Evolutionary conservation across 2,888 invertebrate genomes (phyloP).

Genomic region (Agrochola lychnidis): DNA sequence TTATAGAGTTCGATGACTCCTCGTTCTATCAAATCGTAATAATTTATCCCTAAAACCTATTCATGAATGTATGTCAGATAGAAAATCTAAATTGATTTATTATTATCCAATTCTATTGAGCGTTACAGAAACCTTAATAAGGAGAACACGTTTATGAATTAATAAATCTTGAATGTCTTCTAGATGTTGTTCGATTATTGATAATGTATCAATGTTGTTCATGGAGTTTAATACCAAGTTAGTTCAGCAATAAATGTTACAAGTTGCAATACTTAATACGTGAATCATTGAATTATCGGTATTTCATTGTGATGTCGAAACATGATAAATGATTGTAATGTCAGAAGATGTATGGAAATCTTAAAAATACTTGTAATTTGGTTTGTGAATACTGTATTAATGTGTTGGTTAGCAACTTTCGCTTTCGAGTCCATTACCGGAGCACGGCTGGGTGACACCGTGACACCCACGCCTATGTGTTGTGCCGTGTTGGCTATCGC

Average conservation of each 20-base stretch:
- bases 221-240: conserved; percentile 8
- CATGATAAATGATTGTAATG: conserved; percentile 44
- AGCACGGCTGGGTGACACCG: conserved; percentile 68
- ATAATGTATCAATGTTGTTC: no score
- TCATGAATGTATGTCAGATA: conserved; percentile 58
- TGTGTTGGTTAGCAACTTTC: conserved; percentile 68
- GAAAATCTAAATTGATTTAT: conserved; percentile 63
- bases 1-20: conserved; percentile 82
- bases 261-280: conserved; percentile 26
- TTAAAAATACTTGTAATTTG: conserved; percentile 33
- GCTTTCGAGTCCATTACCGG: conserved; percentile 63
- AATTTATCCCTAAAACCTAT: conserved; percentile 66
- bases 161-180: conserved; percentile 26
- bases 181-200: conserved; percentile 8
- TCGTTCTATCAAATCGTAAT: conserved; percentile 71
- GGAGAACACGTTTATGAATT: conserved; percentile 37
- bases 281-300: conserved; percentile 41
- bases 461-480: conserved; percentile 72
- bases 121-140: conserved; percentile 43
- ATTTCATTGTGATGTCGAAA: conserved; percentile 47
- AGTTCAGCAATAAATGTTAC: conserved; percentile 23
- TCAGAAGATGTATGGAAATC: conserved; percentile 35
- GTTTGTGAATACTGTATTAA: conserved; percentile 58
- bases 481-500: conserved; percentile 56
- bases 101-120: conserved; percentile 54